A percentile compares a stretch with the other conserved stretches of the same genome.
Conservation (phyloP, 2,888 invertebrate genomes). For the Eupithecia subumbrata region DNA sequence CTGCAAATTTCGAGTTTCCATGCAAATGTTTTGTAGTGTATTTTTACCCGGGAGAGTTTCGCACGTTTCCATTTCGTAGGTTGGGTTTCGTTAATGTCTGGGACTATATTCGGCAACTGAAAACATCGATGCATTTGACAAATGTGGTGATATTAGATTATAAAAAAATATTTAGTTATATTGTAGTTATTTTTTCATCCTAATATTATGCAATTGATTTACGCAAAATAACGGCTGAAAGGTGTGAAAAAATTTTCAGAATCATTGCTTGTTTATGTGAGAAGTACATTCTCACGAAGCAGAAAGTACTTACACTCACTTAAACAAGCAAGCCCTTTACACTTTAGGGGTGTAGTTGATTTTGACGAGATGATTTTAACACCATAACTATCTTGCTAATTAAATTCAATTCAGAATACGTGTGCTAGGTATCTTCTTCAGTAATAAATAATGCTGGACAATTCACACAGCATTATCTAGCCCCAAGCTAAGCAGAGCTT, state of each 20-base stretch:
- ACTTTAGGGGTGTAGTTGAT: too few relatives aligned
- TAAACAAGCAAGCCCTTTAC: not conserved
- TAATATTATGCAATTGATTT: too few relatives aligned
- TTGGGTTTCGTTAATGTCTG: not conserved
- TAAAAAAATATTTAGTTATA: too few relatives aligned
- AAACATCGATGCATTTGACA: not conserved
- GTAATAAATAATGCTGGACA: too few relatives aligned
- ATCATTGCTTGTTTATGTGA: not conserved
- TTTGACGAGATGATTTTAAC: not conserved
- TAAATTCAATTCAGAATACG: not conserved
- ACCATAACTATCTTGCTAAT: not conserved
- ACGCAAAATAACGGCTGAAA: too few relatives aligned
- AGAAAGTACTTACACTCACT: not conserved
- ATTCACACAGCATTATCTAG: too few relatives aligned
- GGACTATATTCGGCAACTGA: not conserved
- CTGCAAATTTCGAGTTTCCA: not conserved
- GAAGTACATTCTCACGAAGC: not conserved
- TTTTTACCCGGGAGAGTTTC: not conserved
- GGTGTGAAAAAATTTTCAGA: too few relatives aligned
- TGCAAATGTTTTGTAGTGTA: not conserved
- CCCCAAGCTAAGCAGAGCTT: too few relatives aligned
- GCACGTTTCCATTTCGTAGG: not conserved
- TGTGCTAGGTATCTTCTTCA: too few relatives aligned
- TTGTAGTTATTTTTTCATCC: too few relatives aligned
- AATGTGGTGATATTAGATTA: not conserved